Evolutionary conservation across 2,888 invertebrate genomes (phyloP).

Genomic region (Luperina nickerlii): DNA sequence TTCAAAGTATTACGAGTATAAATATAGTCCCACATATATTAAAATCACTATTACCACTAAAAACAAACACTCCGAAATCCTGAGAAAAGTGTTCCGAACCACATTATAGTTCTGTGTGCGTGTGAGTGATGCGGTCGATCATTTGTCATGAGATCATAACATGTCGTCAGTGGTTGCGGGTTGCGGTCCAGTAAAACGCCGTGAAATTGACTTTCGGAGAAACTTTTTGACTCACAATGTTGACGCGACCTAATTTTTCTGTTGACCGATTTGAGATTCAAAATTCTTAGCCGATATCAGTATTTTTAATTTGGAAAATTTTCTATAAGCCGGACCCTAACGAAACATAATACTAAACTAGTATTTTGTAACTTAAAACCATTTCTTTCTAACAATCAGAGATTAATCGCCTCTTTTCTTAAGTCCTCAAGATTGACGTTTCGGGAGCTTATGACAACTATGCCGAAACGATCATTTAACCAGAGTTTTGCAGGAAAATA

Average conservation of each 20-base stretch:
- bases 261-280: slow-evolving; percentile 22
- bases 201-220: slow-evolving; percentile 85
- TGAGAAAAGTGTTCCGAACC: slow-evolving; percentile 9
- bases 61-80: slow-evolving; percentile 32
- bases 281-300: background rate
- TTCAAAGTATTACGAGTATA: background rate
- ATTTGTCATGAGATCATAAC: slow-evolving; percentile 77
- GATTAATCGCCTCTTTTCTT: no score
- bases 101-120: slow-evolving; percentile 29
- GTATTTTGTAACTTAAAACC: no score
- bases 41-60: background rate
- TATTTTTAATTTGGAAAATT: no score
- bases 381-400: no score
- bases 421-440: no score
- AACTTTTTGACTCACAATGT: slow-evolving; percentile 74
- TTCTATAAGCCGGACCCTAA: no score
- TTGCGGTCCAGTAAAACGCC: slow-evolving; percentile 78
- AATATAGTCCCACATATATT: no score
- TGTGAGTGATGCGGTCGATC: slow-evolving; percentile 77
- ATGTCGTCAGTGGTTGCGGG: slow-evolving; percentile 79
- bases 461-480: no score
- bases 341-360: no score
- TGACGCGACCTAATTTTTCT: slow-evolving; percentile 63
- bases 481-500: no score
- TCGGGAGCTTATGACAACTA: no score